Evolutionary conservation across 1,140 invertebrate genomes (phyloP), one percentile per base, ranked within the genome.

Genomic region (Zaprionus tsacasi): DNA sequence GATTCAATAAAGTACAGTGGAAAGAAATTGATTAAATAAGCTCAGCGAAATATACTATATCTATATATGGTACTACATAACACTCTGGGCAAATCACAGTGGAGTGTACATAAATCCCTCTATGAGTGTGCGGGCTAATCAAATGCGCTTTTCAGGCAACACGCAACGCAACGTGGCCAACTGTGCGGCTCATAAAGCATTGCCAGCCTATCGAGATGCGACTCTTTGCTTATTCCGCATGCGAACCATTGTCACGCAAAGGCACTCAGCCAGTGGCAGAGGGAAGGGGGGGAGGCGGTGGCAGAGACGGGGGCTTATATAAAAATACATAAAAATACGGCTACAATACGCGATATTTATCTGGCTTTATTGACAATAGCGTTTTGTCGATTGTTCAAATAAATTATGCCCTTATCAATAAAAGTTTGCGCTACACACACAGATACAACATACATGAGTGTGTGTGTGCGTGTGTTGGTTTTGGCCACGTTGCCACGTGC

Each of bases 381-480:
- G 85, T 88, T 88, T 88, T 88, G 86, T 88, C 85, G 81, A 89
- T 88, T 88, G 85, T 89, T 88, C 85, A 88, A 90, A 89, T 88
- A 88, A 88, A 88, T 88, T 88, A 88, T 89, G 80, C 85, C 85
- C 79, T 89, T 88, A 88, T 88, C 83, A 88, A 88, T 89, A 88
- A 88, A 87, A 87, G 82, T 76, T 59, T 48, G 66, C 33, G 59
- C 54, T 54, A 6, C 35, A 8, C 33, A 35, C 33, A 35, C 33
- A 35, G 7, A 35, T 8, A 35, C 33, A 35, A 35, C 7, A 35
- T 8, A 10, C 0, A 1, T 8, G 33, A 10, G 33, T 54, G 25
- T 54, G 25, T 54, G 25, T 13, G 25, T 54, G 52, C n/a, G 43
- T 64, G 35, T 21, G 54, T 13, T 43, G 36, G 27, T 3, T 30